These are phyloP conservation scores for Eueremaeus valkanovi DNA, from an alignment of 2,888 invertebrate genomes.

Conservation along the genomic window DNA sequence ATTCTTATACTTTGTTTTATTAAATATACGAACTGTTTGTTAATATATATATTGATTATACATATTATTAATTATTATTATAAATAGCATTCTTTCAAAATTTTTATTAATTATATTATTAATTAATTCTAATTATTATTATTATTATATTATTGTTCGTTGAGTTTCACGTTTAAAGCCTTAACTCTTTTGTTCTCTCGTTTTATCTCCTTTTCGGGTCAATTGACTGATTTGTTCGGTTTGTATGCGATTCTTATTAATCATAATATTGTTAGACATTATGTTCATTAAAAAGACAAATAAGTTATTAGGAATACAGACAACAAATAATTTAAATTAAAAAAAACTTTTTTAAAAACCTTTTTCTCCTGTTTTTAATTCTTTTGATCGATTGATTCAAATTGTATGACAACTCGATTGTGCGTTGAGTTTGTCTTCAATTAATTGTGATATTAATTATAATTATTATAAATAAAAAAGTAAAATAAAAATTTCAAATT, in stretches of 20 bases:
- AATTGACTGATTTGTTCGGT: too few relatives aligned
- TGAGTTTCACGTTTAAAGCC: constrained; percentile 6
- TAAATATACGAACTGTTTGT: constrained; percentile 7
- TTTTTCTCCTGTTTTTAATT: too few relatives aligned
- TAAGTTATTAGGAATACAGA: too few relatives aligned
- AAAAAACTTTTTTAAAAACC: too few relatives aligned
- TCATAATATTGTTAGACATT: too few relatives aligned
- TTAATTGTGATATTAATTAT: constrained; percentile 30
- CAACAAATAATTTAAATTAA: too few relatives aligned
- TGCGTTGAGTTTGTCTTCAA: constrained; percentile 9
- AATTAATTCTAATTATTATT: neutral
- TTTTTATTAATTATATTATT: neutral
- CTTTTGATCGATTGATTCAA: too few relatives aligned
- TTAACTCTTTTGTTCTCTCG: neutral
- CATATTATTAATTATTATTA: neutral
- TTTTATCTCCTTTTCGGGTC: too few relatives aligned
- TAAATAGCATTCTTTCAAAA: constrained; percentile 5
- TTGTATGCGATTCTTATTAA: too few relatives aligned
- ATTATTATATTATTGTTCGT: constrained; percentile 27
- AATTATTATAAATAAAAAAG: neutral
- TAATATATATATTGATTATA: neutral
- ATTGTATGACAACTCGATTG: neutral
- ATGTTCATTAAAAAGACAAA: too few relatives aligned
- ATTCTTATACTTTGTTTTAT: constrained; percentile 13
- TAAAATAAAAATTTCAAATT: neutral